phyloP scores from a whole-genome alignment of 2,888 invertebrate genomes.

The Sesia apiformis region DNA sequence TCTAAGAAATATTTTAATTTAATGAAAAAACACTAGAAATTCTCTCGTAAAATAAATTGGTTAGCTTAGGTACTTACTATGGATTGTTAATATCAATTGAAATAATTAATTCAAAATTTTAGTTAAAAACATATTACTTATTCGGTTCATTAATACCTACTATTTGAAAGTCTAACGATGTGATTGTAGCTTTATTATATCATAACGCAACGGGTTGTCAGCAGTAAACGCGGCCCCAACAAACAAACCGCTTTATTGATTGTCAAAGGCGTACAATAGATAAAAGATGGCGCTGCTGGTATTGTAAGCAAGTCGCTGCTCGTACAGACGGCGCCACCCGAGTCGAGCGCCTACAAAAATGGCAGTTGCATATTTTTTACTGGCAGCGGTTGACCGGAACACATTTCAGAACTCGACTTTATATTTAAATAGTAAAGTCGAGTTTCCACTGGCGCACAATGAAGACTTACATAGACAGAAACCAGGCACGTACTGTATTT shows the following conservation, averaged over 20 bases:
- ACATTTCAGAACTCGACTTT: slow-evolving; percentile 26
- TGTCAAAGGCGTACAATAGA: slow-evolving; percentile 64
- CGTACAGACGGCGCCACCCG: slow-evolving; percentile 71
- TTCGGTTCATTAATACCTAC: too few relatives aligned
- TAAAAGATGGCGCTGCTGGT: slow-evolving; percentile 66
- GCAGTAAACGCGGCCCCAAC: slow-evolving; percentile 19
- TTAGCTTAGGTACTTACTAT: too few relatives aligned
- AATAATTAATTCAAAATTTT: too few relatives aligned
- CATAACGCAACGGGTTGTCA: not conserved
- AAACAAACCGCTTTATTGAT: slow-evolving; percentile 49
- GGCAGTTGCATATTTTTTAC: slow-evolving; percentile 70
- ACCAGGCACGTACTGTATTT: slow-evolving; percentile 56
- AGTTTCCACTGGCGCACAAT: slow-evolving; percentile 17
- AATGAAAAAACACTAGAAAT: too few relatives aligned
- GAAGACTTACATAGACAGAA: slow-evolving; percentile 57
- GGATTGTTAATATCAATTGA: too few relatives aligned
- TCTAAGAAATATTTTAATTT: too few relatives aligned
- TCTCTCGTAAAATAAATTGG: too few relatives aligned
- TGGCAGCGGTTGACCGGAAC: slow-evolving; percentile 29
- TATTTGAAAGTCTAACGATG: too few relatives aligned
- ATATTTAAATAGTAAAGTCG: slow-evolving; percentile 17
- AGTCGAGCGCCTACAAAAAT: slow-evolving; percentile 69
- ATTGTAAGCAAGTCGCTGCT: slow-evolving; percentile 58
- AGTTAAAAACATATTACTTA: too few relatives aligned
- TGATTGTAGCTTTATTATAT: not conserved